A percentile compares a stretch with the other conserved stretches of the same genome.
These are phyloP conservation scores for Tenthredo livida DNA, from an alignment of 2,888 invertebrate species.

Conservation along the genomic window DNA sequence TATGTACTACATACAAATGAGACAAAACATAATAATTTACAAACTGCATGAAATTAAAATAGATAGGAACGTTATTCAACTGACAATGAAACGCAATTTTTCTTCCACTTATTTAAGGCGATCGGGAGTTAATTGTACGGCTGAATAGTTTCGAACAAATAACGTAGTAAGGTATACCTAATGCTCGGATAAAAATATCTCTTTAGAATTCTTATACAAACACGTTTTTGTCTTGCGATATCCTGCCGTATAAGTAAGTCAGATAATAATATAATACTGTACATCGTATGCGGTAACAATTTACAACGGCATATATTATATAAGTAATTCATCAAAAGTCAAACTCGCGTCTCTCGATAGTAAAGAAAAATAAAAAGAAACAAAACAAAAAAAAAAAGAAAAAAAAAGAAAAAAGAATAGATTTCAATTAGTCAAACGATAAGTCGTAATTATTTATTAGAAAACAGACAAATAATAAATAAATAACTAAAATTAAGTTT, in stretches of 20 bases:
- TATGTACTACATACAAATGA: not conserved
- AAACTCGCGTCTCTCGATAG: not conserved
- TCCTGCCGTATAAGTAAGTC: not conserved
- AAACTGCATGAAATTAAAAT: conserved; percentile 28
- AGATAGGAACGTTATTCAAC: conserved; percentile 38
- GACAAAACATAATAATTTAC: conserved; percentile 11
- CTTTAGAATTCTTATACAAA: not conserved
- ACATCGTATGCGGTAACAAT: conserved; percentile 37
- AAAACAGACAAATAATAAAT: conserved; percentile 3
- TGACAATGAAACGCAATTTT: not conserved
- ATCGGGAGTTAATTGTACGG: not conserved
- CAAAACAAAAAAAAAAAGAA: not conserved
- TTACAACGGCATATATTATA: not conserved
- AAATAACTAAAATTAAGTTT: conserved; percentile 33
- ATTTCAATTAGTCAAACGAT: not conserved
- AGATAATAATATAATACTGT: conserved; percentile 42
- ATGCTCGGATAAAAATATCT: not conserved
- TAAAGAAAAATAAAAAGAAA: too few relatives aligned
- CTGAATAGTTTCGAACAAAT: not conserved
- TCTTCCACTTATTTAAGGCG: conserved; percentile 13
- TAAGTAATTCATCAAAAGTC: not conserved
- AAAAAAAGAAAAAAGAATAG: not conserved
- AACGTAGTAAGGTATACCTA: not conserved
- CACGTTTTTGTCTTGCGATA: not conserved
- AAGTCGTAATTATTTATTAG: not conserved